Conservation (phyloP, 1,140 invertebrate genomes). For the Eulimnadia texana region DNA sequence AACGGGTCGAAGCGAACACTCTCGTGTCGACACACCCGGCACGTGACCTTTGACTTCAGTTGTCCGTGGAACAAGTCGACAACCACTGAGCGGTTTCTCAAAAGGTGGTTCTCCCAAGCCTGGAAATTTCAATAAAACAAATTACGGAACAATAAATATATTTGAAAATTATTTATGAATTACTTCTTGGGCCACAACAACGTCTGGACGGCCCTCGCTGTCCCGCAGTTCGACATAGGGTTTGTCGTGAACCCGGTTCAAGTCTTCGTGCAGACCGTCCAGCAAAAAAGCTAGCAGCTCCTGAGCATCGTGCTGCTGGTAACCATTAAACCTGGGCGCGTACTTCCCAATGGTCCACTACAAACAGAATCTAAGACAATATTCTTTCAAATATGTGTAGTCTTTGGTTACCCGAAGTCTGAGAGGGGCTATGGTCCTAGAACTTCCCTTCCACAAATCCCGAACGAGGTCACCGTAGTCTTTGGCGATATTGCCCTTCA, state of each 20-base stretch:
- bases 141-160: neutral
- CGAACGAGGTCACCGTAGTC: conserved; percentile 71
- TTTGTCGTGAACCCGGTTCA: conserved; percentile 54
- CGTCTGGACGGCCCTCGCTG: conserved; percentile 57
- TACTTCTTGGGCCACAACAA: conserved; percentile 51
- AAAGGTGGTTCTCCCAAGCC: conserved; percentile 68
- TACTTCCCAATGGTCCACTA: conserved; percentile 68
- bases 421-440: conserved; percentile 64
- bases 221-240: conserved; percentile 60
- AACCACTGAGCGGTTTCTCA: conserved; percentile 65
- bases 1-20: conserved; percentile 80
- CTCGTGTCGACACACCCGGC: conserved; percentile 57
- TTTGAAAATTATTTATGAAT: conserved; percentile 8
- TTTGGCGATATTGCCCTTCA: conserved; percentile 63
- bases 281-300: conserved; percentile 75
- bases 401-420: conserved; percentile 45
- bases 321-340: conserved; percentile 65
- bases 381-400: neutral
- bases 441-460: conserved; percentile 67
- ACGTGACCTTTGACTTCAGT: conserved; percentile 66
- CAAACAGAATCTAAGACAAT: conserved; percentile 16
- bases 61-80: conserved; percentile 84
- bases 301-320: conserved; percentile 79
- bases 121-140: conserved; percentile 20
- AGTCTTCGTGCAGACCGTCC: conserved; percentile 77